Evolutionary conservation across 2,797 vertebrate genomes (phyloP), one percentile per base, ranked within the genome.

Genomic region (Australoheros facetus): DNA sequence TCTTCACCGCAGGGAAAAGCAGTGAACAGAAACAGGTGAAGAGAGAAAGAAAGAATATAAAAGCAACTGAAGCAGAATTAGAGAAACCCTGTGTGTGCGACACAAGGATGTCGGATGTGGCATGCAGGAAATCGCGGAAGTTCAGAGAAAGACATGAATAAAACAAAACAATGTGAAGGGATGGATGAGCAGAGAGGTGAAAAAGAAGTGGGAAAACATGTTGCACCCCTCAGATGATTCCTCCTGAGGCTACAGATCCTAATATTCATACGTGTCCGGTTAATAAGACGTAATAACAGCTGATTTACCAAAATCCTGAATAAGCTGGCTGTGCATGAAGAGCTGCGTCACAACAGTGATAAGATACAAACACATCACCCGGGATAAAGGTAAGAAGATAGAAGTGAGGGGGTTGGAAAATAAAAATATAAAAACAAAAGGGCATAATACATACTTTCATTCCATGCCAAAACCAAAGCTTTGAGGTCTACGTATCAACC

Each of bases 1-100:
- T 92, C 87, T 84, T 92, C 82, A 91, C 91, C 92, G 89, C 85
- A 64, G 90, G 92, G 93, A 88, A 85, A 92, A 82, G 83, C 88
- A 84, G 56, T 78, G 87, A 89, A 86, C 78, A 80, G 86, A 91
- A 89, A 87, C 81, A 87, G 85, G 85, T 81, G 79, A 86, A 70
- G 48, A 71, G 71, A 74, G 21, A 69, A 58, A 75, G 37, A 75
- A 32, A 74, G 30, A 76, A 56, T 19, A 51, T 26, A 55, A 21
- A 80, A 45, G 55, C 60, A 76, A 75, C 39, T 66, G 37, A 81
- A 81, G 84, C 34, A 87, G 78, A 86, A 91, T 85, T 77, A 90
- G 64, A 85, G 58, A 74, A 84, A 71, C 11, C 10, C 71, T 82
- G 70, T 77, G 45, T 23, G 56, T 64, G 66, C 60, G 73, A 82